Conservation (phyloP, 1,140 invertebrate genomes). For the Hypothenemus hampei region DNA sequence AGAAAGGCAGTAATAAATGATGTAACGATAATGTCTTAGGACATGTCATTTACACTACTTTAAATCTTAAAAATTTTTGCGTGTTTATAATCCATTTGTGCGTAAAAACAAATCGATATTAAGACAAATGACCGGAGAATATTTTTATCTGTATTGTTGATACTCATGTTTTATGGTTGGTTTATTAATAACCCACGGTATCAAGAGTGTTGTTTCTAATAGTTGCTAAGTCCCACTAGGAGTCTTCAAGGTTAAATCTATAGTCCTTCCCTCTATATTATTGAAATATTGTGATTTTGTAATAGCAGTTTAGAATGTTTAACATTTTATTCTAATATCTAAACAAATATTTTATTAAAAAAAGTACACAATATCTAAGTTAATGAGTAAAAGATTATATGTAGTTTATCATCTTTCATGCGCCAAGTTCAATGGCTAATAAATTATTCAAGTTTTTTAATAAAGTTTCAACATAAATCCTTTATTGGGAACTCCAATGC, state of each 20-base stretch:
- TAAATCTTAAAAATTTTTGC: too few species aligned
- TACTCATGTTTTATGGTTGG: conserved; percentile 6
- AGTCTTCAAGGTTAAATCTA: conserved; percentile 14
- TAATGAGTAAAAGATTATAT: too few species aligned
- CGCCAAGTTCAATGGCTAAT: background rate
- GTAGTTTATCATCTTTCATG: background rate
- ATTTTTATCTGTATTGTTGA: conserved; percentile 15
- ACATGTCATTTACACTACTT: too few species aligned
- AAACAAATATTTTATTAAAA: background rate
- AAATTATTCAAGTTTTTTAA: background rate
- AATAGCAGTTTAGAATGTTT: background rate
- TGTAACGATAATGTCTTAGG: too few species aligned
- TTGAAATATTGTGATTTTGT: background rate
- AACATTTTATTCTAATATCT: too few species aligned
- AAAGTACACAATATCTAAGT: too few species aligned
- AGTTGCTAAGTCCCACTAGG: conserved; percentile 19
- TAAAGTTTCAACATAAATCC: background rate
- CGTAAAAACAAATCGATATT: background rate
- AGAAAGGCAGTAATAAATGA: too few species aligned
- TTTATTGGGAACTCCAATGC: too few species aligned
- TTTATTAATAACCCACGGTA: conserved; percentile 18
- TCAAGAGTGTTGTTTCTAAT: conserved; percentile 16
- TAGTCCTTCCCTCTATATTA: background rate
- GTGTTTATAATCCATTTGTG: too few species aligned
- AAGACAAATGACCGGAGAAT: conserved; percentile 14